Conservation (phyloP, 1,140 invertebrate species). For the Caerostris darwini region DNA sequence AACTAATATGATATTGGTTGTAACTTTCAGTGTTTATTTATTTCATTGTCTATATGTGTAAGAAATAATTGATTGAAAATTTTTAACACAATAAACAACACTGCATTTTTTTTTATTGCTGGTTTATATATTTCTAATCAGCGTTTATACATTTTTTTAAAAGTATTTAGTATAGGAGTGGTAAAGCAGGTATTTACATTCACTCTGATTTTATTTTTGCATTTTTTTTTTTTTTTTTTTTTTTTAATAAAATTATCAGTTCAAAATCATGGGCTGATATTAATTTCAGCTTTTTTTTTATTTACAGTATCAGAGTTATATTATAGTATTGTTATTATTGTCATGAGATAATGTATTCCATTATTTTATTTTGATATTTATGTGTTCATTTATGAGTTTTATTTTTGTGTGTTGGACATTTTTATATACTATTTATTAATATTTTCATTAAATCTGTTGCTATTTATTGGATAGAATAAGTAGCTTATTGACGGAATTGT, state of each 20-base stretch:
- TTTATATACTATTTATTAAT: conserved; percentile 13
- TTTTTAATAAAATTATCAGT: too few relatives aligned
- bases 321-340: background rate
- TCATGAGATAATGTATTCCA: background rate
- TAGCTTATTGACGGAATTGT: background rate
- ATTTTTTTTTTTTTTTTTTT: background rate
- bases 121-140: background rate
- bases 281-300: too few relatives aligned
- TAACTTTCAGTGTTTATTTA: background rate
- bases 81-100: background rate
- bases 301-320: background rate
- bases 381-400: background rate
- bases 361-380: conserved; percentile 16
- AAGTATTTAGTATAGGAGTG: background rate
- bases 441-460: background rate
- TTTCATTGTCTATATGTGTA: background rate
- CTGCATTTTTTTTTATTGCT: background rate
- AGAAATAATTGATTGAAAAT: background rate
- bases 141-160: background rate
- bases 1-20: background rate
- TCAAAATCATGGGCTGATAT: too few relatives aligned
- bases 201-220: background rate
- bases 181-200: background rate
- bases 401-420: background rate
- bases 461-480: background rate